Evolutionary conservation across 2,113 vertebrate genomes (phyloP), one percentile per base, ranked within the genome.

Genomic region (Oreochromis tanganicae): DNA sequence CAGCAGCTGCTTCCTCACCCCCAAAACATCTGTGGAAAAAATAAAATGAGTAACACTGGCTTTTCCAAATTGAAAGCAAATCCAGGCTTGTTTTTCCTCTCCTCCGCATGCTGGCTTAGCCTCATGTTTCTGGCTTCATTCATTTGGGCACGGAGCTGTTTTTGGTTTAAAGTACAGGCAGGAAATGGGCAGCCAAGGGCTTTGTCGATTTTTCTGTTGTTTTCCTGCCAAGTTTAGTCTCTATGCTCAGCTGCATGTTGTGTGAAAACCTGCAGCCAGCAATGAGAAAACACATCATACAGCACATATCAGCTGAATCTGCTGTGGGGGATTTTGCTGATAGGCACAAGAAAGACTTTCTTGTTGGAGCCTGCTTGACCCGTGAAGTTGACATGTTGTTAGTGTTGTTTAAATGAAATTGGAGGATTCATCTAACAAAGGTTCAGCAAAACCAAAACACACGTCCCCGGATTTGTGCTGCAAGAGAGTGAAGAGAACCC

Each of bases 61-160:
- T 21, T 50, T 66, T 24, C 14, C 46, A 75, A 24, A 19, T 84
- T 68, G 1, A 19, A 73, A 57, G 88, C 59, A 63, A 78, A 10
- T 85, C 48, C 41, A 46, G 79, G 3, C 81, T 90, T 91, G 81
- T 95, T 95, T 91, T 92, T 61, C 87, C n/a, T 13, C 24, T 83
- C 17, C 21, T 5, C 3, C 24, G 73, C 19, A 48, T 14, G 54
- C 21, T 75, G 34, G 46, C 59, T 27, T 46, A 19, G 57, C 81
- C 59, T 92, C 68, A 1, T 32, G 75, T 86, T 82, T 90, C 78
- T 79, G 85, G 29, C 81, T 84, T 66, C 89, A 93, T 93, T 92
- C 91, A 93, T 86, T 68, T 84, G 41, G 75, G 13, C 43, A 48
- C 75, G 2, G 79, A 85, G 55, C 41, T 91, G 87, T 91, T 93